Conservation (phyloP, 2,113 vertebrate genomes). For the Lepidothrix coronata region DNA sequence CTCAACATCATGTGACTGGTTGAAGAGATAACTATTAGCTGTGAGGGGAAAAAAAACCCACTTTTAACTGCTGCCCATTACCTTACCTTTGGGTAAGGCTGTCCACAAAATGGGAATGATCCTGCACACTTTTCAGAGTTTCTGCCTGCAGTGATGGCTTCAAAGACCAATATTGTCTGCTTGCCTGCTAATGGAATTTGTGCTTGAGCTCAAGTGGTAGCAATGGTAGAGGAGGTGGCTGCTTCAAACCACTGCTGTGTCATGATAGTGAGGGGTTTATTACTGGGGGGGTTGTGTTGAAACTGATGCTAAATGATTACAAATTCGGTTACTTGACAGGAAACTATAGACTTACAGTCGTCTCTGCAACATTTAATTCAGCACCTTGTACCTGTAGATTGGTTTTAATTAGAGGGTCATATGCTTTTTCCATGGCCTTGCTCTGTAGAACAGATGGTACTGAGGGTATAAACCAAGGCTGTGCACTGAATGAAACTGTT, state of each 20-base stretch:
- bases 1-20: background rate
- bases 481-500: background rate
- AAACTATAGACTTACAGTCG: background rate
- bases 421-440: background rate
- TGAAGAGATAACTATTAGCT: background rate
- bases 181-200: background rate
- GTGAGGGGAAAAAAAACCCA: accelerated
- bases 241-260: background rate
- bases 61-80: background rate
- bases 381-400: background rate
- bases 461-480: background rate
- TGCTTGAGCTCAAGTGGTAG: background rate
- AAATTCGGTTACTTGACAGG: background rate
- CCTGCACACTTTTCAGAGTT: background rate
- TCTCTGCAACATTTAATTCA: background rate
- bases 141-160: background rate
- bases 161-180: background rate
- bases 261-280: background rate
- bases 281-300: background rate
- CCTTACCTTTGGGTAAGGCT: background rate
- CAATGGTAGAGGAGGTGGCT: background rate
- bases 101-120: background rate
- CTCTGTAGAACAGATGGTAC: background rate
- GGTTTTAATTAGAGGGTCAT: background rate
- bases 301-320: background rate